These are phyloP conservation scores for Mormyrops attenuatus DNA, from an alignment of 2,797 vertebrate genomes.

Conservation along the genomic window DNA sequence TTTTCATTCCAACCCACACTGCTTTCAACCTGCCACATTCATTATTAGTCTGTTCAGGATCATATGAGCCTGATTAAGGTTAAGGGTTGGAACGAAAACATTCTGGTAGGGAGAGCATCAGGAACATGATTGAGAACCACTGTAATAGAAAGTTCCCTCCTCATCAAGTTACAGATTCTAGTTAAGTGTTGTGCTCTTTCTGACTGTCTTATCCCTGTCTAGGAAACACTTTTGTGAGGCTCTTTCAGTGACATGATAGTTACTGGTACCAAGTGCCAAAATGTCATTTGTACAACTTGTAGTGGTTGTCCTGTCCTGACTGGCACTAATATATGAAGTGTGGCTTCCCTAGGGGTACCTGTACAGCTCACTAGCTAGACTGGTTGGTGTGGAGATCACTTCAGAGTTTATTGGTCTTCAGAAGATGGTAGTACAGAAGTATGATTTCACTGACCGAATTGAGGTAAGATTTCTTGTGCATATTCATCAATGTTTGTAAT, in stretches of 20 bases:
- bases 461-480: constrained; percentile 59
- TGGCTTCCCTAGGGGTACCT: constrained; percentile 70
- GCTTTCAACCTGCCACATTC: not conserved
- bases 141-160: not conserved
- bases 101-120: not conserved
- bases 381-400: constrained; percentile 80
- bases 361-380: constrained; percentile 76
- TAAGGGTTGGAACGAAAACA: not conserved
- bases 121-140: not conserved
- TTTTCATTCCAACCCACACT: not conserved
- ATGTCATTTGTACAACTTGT: not conserved
- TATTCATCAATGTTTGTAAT: not conserved
- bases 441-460: constrained; percentile 72
- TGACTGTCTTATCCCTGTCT: not conserved
- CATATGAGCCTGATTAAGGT: not conserved
- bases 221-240: not conserved
- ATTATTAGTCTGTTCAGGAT: not conserved
- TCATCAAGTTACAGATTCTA: not conserved
- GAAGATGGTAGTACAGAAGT: constrained; percentile 72
- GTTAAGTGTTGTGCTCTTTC: not conserved
- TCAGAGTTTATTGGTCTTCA: constrained; percentile 84
- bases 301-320: not conserved
- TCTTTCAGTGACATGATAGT: not conserved
- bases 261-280: not conserved
- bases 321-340: not conserved